These are phyloP conservation scores for Perdita meconis DNA, from an alignment of 2,888 invertebrate species.

Conservation along the genomic window DNA sequence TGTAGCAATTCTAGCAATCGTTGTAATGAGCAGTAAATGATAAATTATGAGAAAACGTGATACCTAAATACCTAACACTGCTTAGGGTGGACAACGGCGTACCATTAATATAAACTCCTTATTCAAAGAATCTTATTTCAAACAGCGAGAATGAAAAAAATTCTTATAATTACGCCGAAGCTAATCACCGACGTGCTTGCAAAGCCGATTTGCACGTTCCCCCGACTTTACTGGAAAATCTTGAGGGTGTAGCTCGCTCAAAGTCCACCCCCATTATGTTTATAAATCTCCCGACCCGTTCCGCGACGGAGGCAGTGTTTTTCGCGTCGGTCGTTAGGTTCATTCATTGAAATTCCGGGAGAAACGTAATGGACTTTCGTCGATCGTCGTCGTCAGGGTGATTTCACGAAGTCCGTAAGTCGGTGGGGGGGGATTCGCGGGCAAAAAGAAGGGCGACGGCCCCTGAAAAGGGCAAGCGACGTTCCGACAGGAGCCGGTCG, in stretches of 20 bases:
- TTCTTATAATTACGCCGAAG: too few species aligned
- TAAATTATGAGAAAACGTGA: too few species aligned
- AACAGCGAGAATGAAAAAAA: too few species aligned
- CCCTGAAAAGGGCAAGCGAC: conserved; percentile 78
- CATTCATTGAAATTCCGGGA: conserved; percentile 53
- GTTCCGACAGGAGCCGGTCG: conserved; percentile 74
- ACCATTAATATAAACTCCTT: too few species aligned
- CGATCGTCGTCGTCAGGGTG: conserved; percentile 57
- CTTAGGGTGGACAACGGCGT: too few species aligned
- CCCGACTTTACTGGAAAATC: neutral
- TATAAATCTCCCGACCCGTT: conserved; percentile 15
- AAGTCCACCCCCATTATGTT: neutral
- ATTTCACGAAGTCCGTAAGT: conserved; percentile 66
- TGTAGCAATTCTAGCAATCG: too few species aligned
- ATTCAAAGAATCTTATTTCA: too few species aligned
- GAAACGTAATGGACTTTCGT: conserved; percentile 65
- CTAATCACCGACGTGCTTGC: too few species aligned
- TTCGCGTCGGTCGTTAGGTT: conserved; percentile 53
- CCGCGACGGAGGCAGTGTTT: conserved; percentile 58
- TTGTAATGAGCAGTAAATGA: too few species aligned
- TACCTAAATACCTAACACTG: too few species aligned
- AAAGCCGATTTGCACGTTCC: too few species aligned
- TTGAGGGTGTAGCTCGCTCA: neutral
- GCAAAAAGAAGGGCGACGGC: conserved; percentile 70
- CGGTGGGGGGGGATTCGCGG: conserved; percentile 30